These are phyloP conservation scores for Gerris lacustris DNA, from an alignment of 2,888 invertebrate genomes.

Conservation along the genomic window DNA sequence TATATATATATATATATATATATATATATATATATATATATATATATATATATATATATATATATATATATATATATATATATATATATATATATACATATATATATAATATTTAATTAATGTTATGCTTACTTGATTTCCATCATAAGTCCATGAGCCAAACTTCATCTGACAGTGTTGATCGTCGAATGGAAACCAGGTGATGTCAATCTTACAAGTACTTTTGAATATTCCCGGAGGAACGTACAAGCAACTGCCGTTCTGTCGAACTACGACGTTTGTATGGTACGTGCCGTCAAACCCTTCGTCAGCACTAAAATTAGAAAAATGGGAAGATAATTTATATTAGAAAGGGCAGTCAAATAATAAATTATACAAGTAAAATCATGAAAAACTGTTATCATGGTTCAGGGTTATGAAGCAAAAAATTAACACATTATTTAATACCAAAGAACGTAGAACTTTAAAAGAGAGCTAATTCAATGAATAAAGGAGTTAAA, in stretches of 20 bases:
- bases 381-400: too few relatives aligned
- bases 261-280: conserved; percentile 97
- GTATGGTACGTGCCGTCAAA: conserved; percentile 99
- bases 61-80: too few relatives aligned
- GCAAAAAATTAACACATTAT: too few relatives aligned
- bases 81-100: too few relatives aligned
- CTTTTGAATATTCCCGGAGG: conserved; percentile 99
- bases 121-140: conserved; percentile 68
- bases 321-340: conserved; percentile 12
- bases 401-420: too few relatives aligned
- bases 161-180: conserved; percentile 99
- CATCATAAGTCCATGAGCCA: conserved; percentile 99
- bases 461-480: too few relatives aligned
- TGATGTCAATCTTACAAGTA: conserved; percentile 99
- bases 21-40: too few relatives aligned
- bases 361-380: conserved; percentile 9
- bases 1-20: too few relatives aligned
- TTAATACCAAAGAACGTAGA: too few relatives aligned
- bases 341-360: background rate
- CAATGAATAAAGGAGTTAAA: too few relatives aligned
- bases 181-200: conserved; percentile 99
- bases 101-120: too few relatives aligned
- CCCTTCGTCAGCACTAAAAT: conserved; percentile 92
- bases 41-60: too few relatives aligned
- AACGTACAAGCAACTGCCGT: conserved; percentile 97